These are phyloP conservation scores for Lepidochitona cinerea DNA, from an alignment of 2,888 invertebrate species.

Conservation along the genomic window DNA sequence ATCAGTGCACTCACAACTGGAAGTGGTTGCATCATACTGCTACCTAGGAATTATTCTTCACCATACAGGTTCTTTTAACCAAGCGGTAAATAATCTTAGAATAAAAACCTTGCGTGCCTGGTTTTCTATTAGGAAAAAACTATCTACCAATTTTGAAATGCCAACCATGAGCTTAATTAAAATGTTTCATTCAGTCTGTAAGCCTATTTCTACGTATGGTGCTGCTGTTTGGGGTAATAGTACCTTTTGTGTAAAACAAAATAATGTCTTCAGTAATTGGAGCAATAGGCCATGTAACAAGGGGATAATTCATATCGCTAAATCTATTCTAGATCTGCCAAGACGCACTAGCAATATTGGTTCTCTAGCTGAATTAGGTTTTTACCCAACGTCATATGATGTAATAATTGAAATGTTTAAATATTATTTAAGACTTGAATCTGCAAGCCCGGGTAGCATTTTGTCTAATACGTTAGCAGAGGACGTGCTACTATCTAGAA, in stretches of 20 bases:
- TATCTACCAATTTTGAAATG: not conserved
- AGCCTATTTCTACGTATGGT: not conserved
- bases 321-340: not conserved
- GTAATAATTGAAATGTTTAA: not conserved
- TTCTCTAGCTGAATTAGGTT: not conserved
- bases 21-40: not conserved
- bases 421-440: no score
- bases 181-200: not conserved
- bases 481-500: no score
- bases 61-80: not conserved
- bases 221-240: not conserved
- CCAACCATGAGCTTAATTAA: not conserved
- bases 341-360: not conserved
- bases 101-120: not conserved
- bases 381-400: not conserved
- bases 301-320: not conserved
- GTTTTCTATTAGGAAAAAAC: not conserved
- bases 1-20: no score
- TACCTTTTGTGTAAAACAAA: not conserved
- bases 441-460: no score
- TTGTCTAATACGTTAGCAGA: no score
- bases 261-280: not conserved
- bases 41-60: no score
- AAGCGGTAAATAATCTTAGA: not conserved
- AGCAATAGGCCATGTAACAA: not conserved